Evolutionary conservation across 2,797 vertebrate species (phyloP).

Genomic region (Enteromius radiatus): DNA sequence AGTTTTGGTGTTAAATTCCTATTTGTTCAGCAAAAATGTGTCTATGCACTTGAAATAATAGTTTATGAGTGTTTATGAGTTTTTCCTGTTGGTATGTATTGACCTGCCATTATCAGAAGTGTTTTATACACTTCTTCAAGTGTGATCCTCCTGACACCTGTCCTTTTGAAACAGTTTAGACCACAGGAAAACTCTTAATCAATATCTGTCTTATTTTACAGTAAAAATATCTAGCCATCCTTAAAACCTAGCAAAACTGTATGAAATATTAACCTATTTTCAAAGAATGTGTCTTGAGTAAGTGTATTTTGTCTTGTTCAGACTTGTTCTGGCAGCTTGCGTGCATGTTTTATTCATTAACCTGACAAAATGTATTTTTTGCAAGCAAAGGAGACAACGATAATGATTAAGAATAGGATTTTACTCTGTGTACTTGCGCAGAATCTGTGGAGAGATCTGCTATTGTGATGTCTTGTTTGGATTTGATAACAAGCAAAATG

Average conservation of each 20-base stretch:
- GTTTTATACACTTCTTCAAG: neutral
- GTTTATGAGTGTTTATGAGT: neutral
- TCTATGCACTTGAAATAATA: neutral
- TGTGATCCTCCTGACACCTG: conserved; percentile 31
- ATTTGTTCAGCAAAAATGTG: neutral
- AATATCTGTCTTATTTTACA: conserved; percentile 1
- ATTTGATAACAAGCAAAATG: neutral
- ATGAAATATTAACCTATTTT: neutral
- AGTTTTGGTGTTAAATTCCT: neutral
- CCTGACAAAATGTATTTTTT: conserved; percentile 14
- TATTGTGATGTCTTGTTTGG: conserved; percentile 26
- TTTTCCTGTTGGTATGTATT: conserved; percentile 7
- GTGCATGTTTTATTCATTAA: conserved; percentile 17
- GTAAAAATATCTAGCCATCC: neutral
- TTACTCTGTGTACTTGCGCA: conserved; percentile 12
- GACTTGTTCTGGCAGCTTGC: conserved; percentile 6
- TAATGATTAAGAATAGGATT: conserved; percentile 8
- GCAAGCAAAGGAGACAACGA: neutral
- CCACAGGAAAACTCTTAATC: neutral
- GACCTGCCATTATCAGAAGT: neutral
- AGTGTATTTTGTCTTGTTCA: conserved; percentile 9
- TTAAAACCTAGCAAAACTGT: neutral
- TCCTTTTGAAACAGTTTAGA: conserved; percentile 22
- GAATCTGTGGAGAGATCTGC: conserved; percentile 42
- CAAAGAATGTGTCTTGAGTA: neutral